Conservation (phyloP, 2,113 vertebrate genomes). For the Phycodurus eques region DNA sequence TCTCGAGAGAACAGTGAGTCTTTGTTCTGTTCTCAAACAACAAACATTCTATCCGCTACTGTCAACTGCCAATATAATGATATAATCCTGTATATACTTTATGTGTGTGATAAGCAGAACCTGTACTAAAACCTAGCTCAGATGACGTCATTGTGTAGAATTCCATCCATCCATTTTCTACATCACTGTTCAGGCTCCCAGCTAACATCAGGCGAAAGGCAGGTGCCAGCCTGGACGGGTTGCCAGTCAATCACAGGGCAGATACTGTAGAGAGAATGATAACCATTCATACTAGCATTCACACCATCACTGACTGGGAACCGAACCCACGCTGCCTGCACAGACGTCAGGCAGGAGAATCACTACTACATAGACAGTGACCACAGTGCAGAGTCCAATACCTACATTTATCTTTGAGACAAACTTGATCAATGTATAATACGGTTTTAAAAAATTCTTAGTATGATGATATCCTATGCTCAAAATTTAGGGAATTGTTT, state of each 20-base stretch:
- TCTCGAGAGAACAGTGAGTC: conserved; percentile 91
- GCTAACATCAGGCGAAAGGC: too few species aligned
- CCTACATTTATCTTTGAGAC: neutral
- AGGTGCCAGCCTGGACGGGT: neutral
- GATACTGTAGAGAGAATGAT: neutral
- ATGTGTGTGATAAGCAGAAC: neutral
- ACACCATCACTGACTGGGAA: neutral
- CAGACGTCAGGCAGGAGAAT: neutral
- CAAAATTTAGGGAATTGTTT: neutral
- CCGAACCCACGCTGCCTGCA: neutral
- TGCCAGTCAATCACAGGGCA: neutral
- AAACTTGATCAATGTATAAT: neutral
- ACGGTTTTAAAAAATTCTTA: neutral
- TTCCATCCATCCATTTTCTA: neutral
- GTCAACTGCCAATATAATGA: neutral
- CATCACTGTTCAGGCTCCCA: too few species aligned
- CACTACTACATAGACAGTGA: neutral
- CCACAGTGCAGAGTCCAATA: neutral
- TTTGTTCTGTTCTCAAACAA: conserved; percentile 1
- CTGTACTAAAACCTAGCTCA: neutral
- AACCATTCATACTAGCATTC: neutral
- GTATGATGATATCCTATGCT: neutral
- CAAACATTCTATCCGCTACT: neutral
- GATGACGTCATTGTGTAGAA: neutral
- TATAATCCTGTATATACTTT: neutral